Evolutionary conservation across 2,797 vertebrate species (phyloP), one percentile per base, ranked within the genome.

Genomic region (Lophotriccus pileatus): DNA sequence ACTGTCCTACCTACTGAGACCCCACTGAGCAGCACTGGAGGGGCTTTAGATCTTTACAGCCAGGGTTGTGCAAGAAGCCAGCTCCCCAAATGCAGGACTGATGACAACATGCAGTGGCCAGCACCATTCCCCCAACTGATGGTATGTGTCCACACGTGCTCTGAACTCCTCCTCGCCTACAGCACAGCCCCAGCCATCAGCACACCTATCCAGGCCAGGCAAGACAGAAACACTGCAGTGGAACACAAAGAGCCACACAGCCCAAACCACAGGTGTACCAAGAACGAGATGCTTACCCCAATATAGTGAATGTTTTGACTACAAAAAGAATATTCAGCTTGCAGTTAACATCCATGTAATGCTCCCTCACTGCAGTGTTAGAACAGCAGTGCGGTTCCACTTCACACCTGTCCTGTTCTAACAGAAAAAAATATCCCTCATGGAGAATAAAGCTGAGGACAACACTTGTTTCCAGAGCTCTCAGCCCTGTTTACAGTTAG

Each of bases 381-480:
- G 68, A 87, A 23, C 46, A 84, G 27, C 0, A 0, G n/a, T 36
- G 30, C 0, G 0, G 30, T 58, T 82, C 41, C 2, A 1, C 23
- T 62, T 46, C 84, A 86, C 17, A 12, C 0, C 0, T 7, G 16
- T 32, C 47, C 34, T 53, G 66, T 43, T 90, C 59, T 20, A 69
- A 74, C 10, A 52, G 46, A 12, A 58, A 62, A 62, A 62, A 43
- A 14, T 2, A n/a, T 3, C n/a, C 41, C 23, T 73, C n/a, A 15
- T 16, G n/a, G 27, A 68, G 46, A 53, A 58, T 34, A 41, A 72
- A 68, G 63, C n/a, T 20, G 36, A 94, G 56, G 36, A 43, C 58
- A 70, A 21, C 53, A 24, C 0, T 36, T 49, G 14, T 18, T 84
- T 55, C 37, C 73, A 62, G 72, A 30, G 62, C 17, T 91, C 41